Base-by-base conservation (phyloP, 2,797 vertebrate genomes). In the Basileuterus tristriatus region DNA sequence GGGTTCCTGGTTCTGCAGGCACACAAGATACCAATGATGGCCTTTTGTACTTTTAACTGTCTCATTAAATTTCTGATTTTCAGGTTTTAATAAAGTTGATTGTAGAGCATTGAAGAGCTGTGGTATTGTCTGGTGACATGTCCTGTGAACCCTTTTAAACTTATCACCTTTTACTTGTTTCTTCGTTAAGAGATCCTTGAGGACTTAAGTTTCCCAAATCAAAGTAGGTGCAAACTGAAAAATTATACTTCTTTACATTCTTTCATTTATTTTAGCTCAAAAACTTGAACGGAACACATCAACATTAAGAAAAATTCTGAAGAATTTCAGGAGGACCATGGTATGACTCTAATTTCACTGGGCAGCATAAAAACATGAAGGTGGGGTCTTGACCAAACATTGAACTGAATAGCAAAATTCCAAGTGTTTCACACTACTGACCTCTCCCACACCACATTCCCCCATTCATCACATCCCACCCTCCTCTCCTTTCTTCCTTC, bases 201-300 rank as follows among this genome's bases (percentile, higher is more conserved):
- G 16, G 27, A 74, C 8, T 34, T 27, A 10, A 2, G 6, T 56
- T 64, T 30, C 27, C 32, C 20, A 49, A 64, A 81, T 11, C 14
- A 19, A 70, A 68, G 11, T 11, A 24, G 32, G 4, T 11, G 4
- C 1, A 59, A 23, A 71, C 9, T 12, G 5, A 52, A 71, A 68
- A 60, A 12, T 7, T 8, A 11, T 2, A 12, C 2, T n/a, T 4
- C 1, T 41, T 29, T 4, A 16, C 3, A 0, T 26, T 15, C 6
- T 37, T 62, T 30, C 64, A 49, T 26, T 78, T 3, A 10, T 8
- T 59, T 18, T 13, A 74, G 14, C 1, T 67, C 62, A 77, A 2
- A 32, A 43, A 63, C 32, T 12, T 37, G 14, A 71, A 30, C 24
- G 2, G 0, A 13, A 15, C 3, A 30, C 17, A 15, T 55, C n/a